Evolutionary conservation across 2,797 vertebrate species (phyloP), one percentile per base, ranked within the genome.

Genomic region (Geotrypetes seraphini): DNA sequence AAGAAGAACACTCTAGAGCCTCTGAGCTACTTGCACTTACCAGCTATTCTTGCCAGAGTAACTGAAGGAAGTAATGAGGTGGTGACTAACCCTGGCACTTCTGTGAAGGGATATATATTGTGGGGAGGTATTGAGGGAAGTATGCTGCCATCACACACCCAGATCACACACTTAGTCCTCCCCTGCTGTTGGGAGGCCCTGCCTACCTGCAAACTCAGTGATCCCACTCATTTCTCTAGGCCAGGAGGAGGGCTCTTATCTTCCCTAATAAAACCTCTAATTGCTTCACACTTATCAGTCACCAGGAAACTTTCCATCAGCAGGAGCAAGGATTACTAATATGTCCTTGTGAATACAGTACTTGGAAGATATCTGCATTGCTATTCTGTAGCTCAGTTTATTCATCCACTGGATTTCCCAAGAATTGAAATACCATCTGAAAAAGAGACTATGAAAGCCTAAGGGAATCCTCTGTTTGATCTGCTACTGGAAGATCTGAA

Each of bases 71-170:
- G 50, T 62, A 47, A 19, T 60, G 60, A 60, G 51, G 56, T 57
- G 47, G 50, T 53, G 47, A 39, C 64, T 3, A 63, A 33, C 39
- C 56, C 43, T 45, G 52, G 52, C 46, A 50, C 75, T 71, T 83
- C 77, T 84, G 83, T 63, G n/a, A n/a, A n/a, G n/a, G n/a, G n/a
- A n/a, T n/a, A n/a, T n/a, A n/a, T n/a, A n/a, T n/a, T n/a, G 68
- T 63, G 53, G 48, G 22, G 42, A 73, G 70, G 66, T 68, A 68
- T 72, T 79, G 73, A 69, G 75, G 74, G 79, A 83, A 79, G 70
- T 73, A 60, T 57, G 54, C 64, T 62, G 57, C 78, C 68, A 66
- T 66, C 73, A 76, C 66, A 53, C 65, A 44, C 67, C 33, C 35
- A 39, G 26, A 31, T 50, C 36, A 42, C 60, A 13, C 57, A 55